Conservation (phyloP, 1,140 invertebrate genomes). For the Eciton burchellii region DNA sequence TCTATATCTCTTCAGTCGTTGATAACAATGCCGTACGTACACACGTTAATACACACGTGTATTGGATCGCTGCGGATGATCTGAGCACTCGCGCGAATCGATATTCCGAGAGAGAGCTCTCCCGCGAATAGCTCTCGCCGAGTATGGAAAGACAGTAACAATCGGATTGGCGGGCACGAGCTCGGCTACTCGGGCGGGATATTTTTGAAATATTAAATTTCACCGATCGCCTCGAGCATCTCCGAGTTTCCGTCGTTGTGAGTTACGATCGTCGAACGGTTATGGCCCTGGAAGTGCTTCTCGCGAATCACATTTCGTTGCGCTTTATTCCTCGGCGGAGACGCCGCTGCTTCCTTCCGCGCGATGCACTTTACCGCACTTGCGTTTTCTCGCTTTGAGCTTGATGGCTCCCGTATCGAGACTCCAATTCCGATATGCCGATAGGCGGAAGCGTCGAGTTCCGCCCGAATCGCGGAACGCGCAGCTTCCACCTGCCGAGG, state of each 20-base stretch:
- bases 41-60: too few relatives aligned
- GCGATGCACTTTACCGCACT: constrained; percentile 24
- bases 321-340: constrained; percentile 34
- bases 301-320: constrained; percentile 54
- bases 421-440: constrained; percentile 36
- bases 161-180: constrained; percentile 17
- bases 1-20: too few relatives aligned
- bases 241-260: constrained; percentile 24
- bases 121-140: not conserved
- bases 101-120: not conserved
- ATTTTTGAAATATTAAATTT: constrained; percentile 55
- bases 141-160: constrained; percentile 9
- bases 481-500: not conserved
- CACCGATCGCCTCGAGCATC: constrained; percentile 18
- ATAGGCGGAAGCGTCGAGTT: not conserved
- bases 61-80: too few relatives aligned
- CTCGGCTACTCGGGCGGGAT: constrained; percentile 11
- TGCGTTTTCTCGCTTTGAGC: constrained; percentile 48
- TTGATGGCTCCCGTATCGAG: constrained; percentile 49
- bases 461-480: not conserved
- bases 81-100: not conserved
- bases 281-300: constrained; percentile 45
- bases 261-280: constrained; percentile 40
- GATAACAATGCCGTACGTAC: too few relatives aligned
- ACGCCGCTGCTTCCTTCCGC: constrained; percentile 13